Base-by-base conservation (phyloP, 2,888 invertebrate genomes). In the Ochlodes sylvanus region DNA sequence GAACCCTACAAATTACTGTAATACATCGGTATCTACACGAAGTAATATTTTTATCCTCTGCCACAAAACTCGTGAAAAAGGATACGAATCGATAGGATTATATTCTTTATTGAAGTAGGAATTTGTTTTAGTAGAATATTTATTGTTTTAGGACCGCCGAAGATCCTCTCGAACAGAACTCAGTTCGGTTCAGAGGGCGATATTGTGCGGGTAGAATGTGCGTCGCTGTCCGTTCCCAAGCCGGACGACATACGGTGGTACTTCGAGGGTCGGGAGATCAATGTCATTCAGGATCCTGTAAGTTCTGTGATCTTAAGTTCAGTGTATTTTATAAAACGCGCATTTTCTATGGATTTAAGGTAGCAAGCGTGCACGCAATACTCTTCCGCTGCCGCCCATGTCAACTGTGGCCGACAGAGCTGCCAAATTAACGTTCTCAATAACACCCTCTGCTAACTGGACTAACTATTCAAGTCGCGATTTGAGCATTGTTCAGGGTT, bases 231-330 rank as follows among this genome's bases (percentile, higher is more conserved):
- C 9, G 97, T 99, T 68, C 99, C 99, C 0, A 96, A 96, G 78
- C 98, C 98, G 9, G 96, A 97, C 75, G 95, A 96, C 66, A 96
- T 98, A 63, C 90, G 96, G 34, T 99, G 99, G 99, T 96, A 96
- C 72, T 97, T 96, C 81, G 96, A 97, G 79, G 98, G 97, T 42
- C 95, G 95, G 71, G 96, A 97, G 86, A 96, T 98, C 76, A 97
- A 96, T 84, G 87, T 87, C 1, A 95, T 95, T 63, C 94, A 95
- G 74, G 95, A 96, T 79, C 94, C 94, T 73, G 93, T 94, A 76
- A 88, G 87, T 81, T 15, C 12, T 0, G 19, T n/a, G 6, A 19
- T 41, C 38, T 34, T 41, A 17, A 5, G 7, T 14, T n/a, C 4
- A n/a, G n/a, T n/a, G n/a, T n/a, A n/a, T n/a, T n/a, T n/a, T n/a